phyloP scores from a whole-genome alignment of 2,113 vertebrate species.

The Dipodomys ordii region DNA sequence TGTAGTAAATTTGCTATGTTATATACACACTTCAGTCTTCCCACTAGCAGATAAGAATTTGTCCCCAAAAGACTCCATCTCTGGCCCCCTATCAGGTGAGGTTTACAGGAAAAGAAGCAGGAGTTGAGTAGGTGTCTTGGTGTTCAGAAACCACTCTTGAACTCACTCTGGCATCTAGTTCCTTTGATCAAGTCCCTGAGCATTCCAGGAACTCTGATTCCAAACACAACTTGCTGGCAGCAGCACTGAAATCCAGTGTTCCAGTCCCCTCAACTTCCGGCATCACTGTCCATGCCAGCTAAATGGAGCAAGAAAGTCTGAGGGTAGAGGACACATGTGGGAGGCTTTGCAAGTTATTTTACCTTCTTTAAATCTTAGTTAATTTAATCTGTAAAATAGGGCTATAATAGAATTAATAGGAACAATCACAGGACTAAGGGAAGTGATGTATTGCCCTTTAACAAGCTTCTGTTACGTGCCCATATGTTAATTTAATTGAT shows the following conservation, averaged over 20 bases:
- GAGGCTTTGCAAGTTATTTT: background rate
- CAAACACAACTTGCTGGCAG: background rate
- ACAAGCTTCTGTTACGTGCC: background rate
- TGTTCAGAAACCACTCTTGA: background rate
- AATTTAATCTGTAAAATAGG: conserved; percentile 39
- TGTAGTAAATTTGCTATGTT: background rate
- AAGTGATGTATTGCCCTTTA: background rate
- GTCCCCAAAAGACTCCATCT: background rate
- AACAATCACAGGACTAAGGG: background rate
- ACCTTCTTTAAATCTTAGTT: background rate
- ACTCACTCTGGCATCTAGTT: background rate
- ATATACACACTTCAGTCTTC: background rate
- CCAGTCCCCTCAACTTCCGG: no score
- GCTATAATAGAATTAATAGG: background rate
- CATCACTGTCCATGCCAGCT: background rate
- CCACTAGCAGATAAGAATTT: background rate
- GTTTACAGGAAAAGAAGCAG: conserved; percentile 8
- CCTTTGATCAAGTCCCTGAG: background rate
- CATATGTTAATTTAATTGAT: background rate
- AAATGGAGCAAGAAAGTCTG: background rate
- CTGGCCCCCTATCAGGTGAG: background rate
- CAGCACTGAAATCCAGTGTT: background rate
- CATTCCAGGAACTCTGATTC: background rate
- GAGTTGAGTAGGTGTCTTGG: background rate
- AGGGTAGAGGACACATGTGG: background rate